Evolutionary conservation across 2,888 invertebrate genomes (phyloP).

Genomic region (Tenthredo scrophulariae): DNA sequence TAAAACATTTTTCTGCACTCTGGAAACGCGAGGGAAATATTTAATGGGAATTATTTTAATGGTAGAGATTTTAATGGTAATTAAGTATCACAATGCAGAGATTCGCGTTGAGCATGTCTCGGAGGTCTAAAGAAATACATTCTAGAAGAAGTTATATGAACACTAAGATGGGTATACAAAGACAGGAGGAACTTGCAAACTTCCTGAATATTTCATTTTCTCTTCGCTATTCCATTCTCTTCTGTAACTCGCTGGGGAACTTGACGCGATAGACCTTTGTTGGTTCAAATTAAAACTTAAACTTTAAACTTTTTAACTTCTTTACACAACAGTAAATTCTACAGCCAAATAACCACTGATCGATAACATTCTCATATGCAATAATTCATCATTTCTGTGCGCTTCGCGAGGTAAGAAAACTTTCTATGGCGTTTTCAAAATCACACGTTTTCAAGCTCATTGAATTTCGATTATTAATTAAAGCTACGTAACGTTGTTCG

Average conservation of each 20-base stretch:
- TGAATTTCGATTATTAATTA: neutral
- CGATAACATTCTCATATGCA: neutral
- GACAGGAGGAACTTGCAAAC: neutral
- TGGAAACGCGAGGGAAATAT: neutral
- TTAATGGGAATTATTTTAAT: neutral
- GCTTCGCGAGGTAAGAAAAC: neutral
- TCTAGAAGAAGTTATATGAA: neutral
- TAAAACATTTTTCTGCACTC: neutral
- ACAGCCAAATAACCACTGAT: neutral
- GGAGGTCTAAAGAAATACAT: neutral
- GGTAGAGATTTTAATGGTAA: neutral
- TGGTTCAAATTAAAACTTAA: neutral
- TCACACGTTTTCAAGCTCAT: neutral
- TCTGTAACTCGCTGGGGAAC: neutral
- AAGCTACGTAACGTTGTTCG: neutral
- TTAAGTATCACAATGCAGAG: neutral
- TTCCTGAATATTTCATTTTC: conserved; percentile 24
- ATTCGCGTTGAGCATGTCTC: neutral
- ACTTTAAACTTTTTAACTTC: neutral
- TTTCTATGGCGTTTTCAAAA: neutral
- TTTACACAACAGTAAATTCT: neutral
- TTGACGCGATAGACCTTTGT: neutral
- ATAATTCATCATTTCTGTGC: neutral
- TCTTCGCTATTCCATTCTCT: neutral
- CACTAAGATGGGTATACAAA: neutral